Percentiles rank a stretch among this genome's conserved stretches.
Conservation (phyloP, 2,113 vertebrate species). For the Amblyornis subalaris region DNA sequence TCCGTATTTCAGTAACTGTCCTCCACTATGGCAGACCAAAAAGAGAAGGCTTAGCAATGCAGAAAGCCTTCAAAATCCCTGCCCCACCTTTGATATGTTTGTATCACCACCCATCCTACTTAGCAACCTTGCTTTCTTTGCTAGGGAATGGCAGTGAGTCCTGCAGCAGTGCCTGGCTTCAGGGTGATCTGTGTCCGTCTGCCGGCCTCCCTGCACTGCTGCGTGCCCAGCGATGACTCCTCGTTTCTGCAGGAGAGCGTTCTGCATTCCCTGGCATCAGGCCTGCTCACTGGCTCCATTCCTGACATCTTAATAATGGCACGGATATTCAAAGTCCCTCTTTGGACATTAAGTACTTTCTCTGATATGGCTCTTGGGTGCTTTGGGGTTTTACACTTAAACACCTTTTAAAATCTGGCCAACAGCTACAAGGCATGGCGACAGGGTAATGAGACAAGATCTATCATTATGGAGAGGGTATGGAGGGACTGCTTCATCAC, state of each 20-base stretch:
- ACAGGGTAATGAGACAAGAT: not conserved
- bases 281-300: not conserved
- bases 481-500: not conserved
- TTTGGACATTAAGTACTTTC: not conserved
- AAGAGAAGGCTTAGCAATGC: not conserved
- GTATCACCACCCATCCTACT: not conserved
- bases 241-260: accelerated
- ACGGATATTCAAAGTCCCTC: not conserved
- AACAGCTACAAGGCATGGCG: not conserved
- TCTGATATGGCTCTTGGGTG: not conserved
- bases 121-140: not conserved
- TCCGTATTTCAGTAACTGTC: not conserved
- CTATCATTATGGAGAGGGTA: not conserved
- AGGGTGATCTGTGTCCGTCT: not conserved
- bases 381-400: not conserved
- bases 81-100: not conserved
- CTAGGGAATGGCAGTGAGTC: not conserved
- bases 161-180: not conserved
- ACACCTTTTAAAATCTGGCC: not conserved
- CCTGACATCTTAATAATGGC: not conserved
- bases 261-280: not conserved
- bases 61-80: not conserved
- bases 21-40: not conserved
- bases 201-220: accelerated
- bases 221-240: accelerated